Conservation (phyloP, 1,140 invertebrate species). For the Drosophila littoralis region DNA sequence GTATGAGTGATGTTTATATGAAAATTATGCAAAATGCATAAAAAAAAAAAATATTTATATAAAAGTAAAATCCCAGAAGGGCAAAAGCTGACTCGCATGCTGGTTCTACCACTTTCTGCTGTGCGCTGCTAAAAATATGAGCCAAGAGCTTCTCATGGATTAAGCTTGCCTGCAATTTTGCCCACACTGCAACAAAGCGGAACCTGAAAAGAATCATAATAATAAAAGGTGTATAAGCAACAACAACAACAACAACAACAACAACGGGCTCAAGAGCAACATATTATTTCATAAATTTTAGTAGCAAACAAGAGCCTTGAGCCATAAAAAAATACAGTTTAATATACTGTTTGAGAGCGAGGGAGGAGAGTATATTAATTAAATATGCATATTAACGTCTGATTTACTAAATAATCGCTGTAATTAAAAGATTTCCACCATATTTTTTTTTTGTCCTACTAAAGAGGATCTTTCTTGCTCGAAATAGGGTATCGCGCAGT, state of each 20-base stretch:
- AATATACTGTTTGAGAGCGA: neutral
- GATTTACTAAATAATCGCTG: too few relatives aligned
- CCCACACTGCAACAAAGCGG: slow-evolving; percentile 35
- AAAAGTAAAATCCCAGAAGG: slow-evolving; percentile 8
- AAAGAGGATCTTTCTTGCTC: too few relatives aligned
- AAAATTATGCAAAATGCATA: slow-evolving; percentile 79
- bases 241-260: slow-evolving; percentile 22
- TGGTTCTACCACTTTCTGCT: slow-evolving; percentile 24
- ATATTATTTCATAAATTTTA: slow-evolving; percentile 81
- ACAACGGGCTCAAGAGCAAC: slow-evolving; percentile 44
- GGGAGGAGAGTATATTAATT: neutral
- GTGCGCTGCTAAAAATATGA: slow-evolving; percentile 69
- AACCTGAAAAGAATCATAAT: slow-evolving; percentile 21
- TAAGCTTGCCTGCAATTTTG: slow-evolving; percentile 80
- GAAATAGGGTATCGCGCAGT: neutral
- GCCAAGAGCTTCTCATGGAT: slow-evolving; percentile 80
- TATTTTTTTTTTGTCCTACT: too few relatives aligned
- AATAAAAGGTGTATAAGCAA: slow-evolving; percentile 5
- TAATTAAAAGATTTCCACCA: too few relatives aligned
- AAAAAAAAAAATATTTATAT: slow-evolving; percentile 48
- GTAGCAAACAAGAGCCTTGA: slow-evolving; percentile 66
- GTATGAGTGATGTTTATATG: slow-evolving; percentile 82
- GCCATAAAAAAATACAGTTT: slow-evolving; percentile 48
- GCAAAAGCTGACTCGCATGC: slow-evolving; percentile 14
- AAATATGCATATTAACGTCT: too few relatives aligned